Evolutionary conservation across 2,113 vertebrate genomes (phyloP).

Genomic region (Brienomyrus brachyistius): DNA sequence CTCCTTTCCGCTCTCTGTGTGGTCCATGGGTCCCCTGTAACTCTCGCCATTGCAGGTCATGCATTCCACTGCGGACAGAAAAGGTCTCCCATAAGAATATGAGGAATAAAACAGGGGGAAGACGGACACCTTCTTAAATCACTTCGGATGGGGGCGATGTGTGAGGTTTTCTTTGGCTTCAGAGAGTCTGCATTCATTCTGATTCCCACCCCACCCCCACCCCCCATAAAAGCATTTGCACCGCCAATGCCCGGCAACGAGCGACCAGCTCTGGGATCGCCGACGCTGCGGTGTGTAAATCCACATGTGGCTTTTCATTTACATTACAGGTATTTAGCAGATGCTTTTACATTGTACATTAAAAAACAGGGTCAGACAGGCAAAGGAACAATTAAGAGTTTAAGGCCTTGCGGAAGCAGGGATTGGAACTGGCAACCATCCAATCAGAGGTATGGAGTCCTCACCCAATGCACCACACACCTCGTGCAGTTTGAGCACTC

Average conservation of each 20-base stretch:
- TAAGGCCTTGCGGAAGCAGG: neutral
- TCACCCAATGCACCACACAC: neutral
- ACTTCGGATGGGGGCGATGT: neutral
- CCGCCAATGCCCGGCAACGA: neutral
- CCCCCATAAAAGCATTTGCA: neutral
- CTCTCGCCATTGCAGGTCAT: conserved; percentile 86
- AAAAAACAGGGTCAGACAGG: neutral
- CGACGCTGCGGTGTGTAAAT: neutral
- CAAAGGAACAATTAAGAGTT: neutral
- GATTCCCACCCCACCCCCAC: neutral
- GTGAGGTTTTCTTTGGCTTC: neutral
- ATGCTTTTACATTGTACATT: neutral
- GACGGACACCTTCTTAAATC: neutral
- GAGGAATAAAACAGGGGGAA: neutral
- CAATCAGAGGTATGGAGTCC: neutral
- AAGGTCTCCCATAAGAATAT: conserved; percentile 14
- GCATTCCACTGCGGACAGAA: conserved; percentile 72
- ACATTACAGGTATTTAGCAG: neutral
- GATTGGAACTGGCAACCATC: neutral
- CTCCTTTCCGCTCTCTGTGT: conserved; percentile 79
- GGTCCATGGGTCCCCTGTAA: conserved; percentile 87
- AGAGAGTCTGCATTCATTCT: no score
- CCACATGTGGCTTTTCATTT: neutral
- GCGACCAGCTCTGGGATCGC: neutral
- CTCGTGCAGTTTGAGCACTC: neutral